Conservation (phyloP, 1,140 invertebrate species). For the Drosophila subobscura region DNA sequence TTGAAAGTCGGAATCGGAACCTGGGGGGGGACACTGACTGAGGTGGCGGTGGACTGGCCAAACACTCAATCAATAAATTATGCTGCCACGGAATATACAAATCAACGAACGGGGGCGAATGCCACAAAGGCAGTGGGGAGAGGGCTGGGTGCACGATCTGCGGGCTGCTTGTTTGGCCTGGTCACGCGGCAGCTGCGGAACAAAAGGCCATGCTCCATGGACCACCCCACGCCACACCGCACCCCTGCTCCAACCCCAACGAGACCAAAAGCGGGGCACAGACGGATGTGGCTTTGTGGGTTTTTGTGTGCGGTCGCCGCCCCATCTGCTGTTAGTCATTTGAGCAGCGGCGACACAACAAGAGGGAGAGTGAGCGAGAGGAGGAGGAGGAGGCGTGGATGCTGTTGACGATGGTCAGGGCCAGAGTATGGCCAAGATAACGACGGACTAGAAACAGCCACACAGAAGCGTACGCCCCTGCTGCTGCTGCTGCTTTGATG, state of each 20-base stretch:
- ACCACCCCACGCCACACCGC: conserved; percentile 23
- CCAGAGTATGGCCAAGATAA: conserved; percentile 53
- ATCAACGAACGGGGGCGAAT: conserved; percentile 55
- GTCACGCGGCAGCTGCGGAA: conserved; percentile 74
- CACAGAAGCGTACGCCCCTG: not conserved
- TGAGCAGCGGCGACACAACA: conserved; percentile 14
- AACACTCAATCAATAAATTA: conserved; percentile 82
- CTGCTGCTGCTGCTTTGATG: not conserved
- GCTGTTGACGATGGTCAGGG: conserved; percentile 53
- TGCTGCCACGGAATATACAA: conserved; percentile 80
- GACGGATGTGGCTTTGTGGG: conserved; percentile 80
- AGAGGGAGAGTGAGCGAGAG: conserved; percentile 10
- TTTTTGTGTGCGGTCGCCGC: conserved; percentile 56
- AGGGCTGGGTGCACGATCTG: conserved; percentile 1
- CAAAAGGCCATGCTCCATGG: conserved; percentile 58
- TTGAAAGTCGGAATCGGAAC: conserved; percentile 56
- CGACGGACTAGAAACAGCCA: conserved; percentile 15
- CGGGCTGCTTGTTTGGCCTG: conserved; percentile 65
- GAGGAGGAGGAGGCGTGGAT: conserved; percentile 4
- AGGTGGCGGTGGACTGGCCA: conserved; percentile 57
- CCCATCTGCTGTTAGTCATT: conserved; percentile 73
- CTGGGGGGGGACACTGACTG: conserved; percentile 6
- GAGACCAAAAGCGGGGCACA: conserved; percentile 49
- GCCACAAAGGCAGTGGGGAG: conserved; percentile 15
- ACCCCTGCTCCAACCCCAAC: too few relatives aligned